Conservation (phyloP, 2,888 invertebrate genomes). For the Drosophila tripunctata region DNA sequence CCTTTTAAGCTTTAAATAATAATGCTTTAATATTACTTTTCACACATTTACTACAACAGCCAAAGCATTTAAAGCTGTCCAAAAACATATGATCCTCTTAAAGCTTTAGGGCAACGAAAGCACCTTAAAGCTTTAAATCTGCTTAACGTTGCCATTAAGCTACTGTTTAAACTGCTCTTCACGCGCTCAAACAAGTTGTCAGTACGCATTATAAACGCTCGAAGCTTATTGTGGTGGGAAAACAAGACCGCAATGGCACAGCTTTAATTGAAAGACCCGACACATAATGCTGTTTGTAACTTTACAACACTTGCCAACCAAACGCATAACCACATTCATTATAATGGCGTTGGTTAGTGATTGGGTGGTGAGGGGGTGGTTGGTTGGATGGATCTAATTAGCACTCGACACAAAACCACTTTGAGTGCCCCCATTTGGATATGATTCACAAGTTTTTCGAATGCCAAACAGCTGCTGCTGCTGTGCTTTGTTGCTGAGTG, state of each 20-base stretch:
- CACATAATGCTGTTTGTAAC: conserved; percentile 3
- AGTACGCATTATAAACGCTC: not conserved
- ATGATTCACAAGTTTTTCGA: conserved; percentile 9
- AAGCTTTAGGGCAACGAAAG: too few relatives aligned
- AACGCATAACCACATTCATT: conserved; percentile 9
- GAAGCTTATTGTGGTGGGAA: not conserved
- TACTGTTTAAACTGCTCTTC: not conserved
- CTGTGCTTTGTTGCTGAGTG: too few relatives aligned
- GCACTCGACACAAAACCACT: conserved; percentile 15
- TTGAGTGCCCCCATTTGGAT: not conserved
- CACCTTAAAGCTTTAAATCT: not conserved
- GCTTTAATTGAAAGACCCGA: conserved; percentile 2
- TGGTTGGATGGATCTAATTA: conserved; percentile 12
- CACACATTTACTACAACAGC: too few relatives aligned
- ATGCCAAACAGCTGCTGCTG: conserved; percentile 16
- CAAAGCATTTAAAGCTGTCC: too few relatives aligned
- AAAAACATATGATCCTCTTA: too few relatives aligned
- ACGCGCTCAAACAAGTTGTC: not conserved
- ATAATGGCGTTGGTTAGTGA: not conserved
- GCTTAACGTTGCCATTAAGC: not conserved
- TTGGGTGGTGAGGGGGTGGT: not conserved
- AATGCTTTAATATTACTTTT: too few relatives aligned
- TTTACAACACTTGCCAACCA: not conserved
- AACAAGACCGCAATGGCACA: not conserved
- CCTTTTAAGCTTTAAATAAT: too few relatives aligned